Conservation (phyloP, 2,113 vertebrate genomes). For the Cryptomyrus ogoouensis region DNA sequence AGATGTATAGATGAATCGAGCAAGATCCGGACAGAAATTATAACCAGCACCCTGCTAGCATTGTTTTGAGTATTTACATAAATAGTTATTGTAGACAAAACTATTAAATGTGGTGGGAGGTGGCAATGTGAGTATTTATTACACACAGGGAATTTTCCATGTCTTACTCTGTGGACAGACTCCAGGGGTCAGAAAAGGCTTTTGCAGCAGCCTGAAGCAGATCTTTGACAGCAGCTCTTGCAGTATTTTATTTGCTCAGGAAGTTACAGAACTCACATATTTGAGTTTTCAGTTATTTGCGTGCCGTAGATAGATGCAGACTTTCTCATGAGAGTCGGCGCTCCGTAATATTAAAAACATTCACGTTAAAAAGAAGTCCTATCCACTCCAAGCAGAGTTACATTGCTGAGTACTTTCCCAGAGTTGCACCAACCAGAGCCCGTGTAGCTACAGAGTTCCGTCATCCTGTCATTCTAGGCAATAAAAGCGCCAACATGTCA, state of each 20-base stretch:
- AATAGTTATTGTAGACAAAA: neutral
- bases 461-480: neutral
- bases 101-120: neutral
- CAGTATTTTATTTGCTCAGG: neutral
- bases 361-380: neutral
- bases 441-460: neutral
- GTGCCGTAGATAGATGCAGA: neutral
- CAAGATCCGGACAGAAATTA: neutral
- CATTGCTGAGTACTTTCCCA: neutral
- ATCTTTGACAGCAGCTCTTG: neutral
- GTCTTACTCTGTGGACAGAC: neutral
- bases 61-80: neutral
- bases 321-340: neutral
- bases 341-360: neutral
- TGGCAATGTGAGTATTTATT: neutral
- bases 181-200: neutral
- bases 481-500: neutral
- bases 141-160: neutral
- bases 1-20: neutral
- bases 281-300: neutral
- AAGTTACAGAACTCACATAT: neutral
- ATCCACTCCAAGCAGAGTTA: neutral
- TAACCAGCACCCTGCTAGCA: neutral
- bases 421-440: neutral
- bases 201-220: neutral